Evolutionary conservation across 2,113 vertebrate genomes (phyloP), one percentile per base, ranked within the genome.

Genomic region (Hypomesus transpacificus): DNA sequence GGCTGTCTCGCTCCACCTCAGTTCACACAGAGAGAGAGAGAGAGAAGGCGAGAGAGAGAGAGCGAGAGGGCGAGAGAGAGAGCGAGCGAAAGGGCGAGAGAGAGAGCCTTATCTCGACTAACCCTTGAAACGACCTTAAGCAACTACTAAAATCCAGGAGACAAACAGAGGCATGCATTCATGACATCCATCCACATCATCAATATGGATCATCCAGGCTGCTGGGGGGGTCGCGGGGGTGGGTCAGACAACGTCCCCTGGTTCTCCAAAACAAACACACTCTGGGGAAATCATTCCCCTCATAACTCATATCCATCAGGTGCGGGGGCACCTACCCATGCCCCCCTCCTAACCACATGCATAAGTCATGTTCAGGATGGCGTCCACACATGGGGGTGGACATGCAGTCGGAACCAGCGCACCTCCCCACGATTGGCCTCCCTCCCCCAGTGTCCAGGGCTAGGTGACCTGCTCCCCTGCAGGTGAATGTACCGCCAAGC

Each of bases 141-240:
- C 8, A 22, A 4, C 14, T 17, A 1, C 17, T 70, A 16, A 26
- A 46, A 9, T 46, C 5, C 39, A 46, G 39, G 39, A 13, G 8
- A 5, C 31, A 69, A 18, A 70, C 50, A 7, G 2, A 72, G 57
- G 9, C 31, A 57, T 24, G 62, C 11, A 70, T 28, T 59, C 13
- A 3, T 56, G 7, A 20, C 68, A 52, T 24, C 34, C 53, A 60
- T 75, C 28, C 71, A 70, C 65, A 53, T 70, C 53, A 80, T 81
- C 68, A 73, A 85, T 80, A 83, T 76, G 76, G 52, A 80, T 76
- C 21, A n/a, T 22, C 39, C 39, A 46, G 39, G 39, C 52, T 34
- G 4, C 26, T 68, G 67, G 34, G 66, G 0, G 46, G 9, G n/a
- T n/a, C 68, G 46, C 52, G 28, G 50, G 73, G 80, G 31, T 1